Percentiles rank a stretch among this genome's conserved stretches.
Conservation (phyloP, 2,113 vertebrate species). For the Menidia beryllina region DNA sequence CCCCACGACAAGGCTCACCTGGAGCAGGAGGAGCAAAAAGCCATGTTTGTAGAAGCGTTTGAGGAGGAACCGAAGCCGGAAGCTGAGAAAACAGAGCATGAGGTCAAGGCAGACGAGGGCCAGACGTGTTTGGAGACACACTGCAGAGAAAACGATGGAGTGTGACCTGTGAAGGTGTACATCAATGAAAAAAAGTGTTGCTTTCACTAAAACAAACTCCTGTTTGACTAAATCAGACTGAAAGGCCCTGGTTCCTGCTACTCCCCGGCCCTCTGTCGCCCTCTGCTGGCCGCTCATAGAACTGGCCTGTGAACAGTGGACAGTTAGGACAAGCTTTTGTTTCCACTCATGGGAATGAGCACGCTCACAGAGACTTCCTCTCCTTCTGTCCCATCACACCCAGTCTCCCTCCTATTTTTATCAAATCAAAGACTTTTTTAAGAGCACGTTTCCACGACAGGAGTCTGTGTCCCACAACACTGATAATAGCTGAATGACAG, state of each 20-base stretch:
- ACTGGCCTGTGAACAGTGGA: constrained; percentile 50
- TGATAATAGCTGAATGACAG: constrained; percentile 5
- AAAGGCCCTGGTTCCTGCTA: constrained; percentile 12
- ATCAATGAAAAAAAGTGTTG: constrained; percentile 1
- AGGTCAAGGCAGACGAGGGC: background rate
- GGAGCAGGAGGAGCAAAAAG: constrained; percentile 32
- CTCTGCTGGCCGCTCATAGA: constrained; percentile 42
- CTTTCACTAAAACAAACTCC: constrained; percentile 45
- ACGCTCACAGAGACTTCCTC: constrained; percentile 14
- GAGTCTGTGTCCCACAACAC: background rate
- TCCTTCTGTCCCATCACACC: background rate
- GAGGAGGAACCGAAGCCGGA: constrained; percentile 40
- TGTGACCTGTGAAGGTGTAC: constrained; percentile 52
- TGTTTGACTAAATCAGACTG: constrained; percentile 2
- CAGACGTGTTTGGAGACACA: constrained; percentile 15
- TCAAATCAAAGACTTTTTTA: constrained; percentile 35
- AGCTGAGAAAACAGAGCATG: constrained; percentile 4
- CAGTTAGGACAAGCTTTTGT: constrained; percentile 24
- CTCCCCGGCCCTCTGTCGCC: constrained; percentile 29
- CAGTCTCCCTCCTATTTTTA: constrained; percentile 4
- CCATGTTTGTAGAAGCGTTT: background rate
- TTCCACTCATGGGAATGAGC: constrained; percentile 20
- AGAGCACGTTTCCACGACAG: constrained; percentile 32
- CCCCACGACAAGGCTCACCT: background rate
- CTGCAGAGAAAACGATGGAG: constrained; percentile 16